Evolutionary conservation across 2,113 vertebrate genomes (phyloP).

Genomic region (Pholis gunnellus): DNA sequence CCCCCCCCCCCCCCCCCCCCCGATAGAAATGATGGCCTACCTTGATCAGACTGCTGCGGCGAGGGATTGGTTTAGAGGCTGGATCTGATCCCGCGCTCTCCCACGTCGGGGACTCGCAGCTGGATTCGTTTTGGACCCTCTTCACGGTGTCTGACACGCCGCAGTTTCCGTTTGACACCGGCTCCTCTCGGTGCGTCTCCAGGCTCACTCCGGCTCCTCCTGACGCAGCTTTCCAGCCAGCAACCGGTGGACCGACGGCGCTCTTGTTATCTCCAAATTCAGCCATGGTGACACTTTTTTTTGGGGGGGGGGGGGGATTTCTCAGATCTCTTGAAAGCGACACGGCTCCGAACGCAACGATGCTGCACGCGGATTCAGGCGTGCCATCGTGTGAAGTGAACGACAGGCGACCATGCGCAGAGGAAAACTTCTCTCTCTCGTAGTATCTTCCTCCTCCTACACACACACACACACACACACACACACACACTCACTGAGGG

Average conservation of each 20-base stretch:
- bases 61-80: conserved; percentile 81
- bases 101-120: conserved; percentile 77
- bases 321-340: conserved; percentile 33
- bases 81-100: conserved; percentile 81
- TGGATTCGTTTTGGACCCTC: conserved; percentile 67
- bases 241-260: conserved; percentile 58
- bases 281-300: conserved; percentile 66
- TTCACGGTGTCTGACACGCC: conserved; percentile 73
- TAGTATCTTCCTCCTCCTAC: conserved; percentile 16
- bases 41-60: conserved; percentile 96
- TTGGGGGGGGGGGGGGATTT: no score
- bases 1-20: neutral
- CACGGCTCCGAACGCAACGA: conserved; percentile 13
- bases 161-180: conserved; percentile 92
- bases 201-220: conserved; percentile 67
- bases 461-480: conserved; percentile 7
- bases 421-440: conserved; percentile 62
- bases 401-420: conserved; percentile 24
- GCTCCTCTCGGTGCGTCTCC: conserved; percentile 76
- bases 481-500: neutral
- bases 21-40: conserved; percentile 74
- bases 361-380: conserved; percentile 35
- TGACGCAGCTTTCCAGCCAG: conserved; percentile 64
- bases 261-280: conserved; percentile 69
- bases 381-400: conserved; percentile 59